These are phyloP conservation scores for Steatocranus sp. DNA, from an alignment of 2,797 vertebrate genomes.

Conservation along the genomic window DNA sequence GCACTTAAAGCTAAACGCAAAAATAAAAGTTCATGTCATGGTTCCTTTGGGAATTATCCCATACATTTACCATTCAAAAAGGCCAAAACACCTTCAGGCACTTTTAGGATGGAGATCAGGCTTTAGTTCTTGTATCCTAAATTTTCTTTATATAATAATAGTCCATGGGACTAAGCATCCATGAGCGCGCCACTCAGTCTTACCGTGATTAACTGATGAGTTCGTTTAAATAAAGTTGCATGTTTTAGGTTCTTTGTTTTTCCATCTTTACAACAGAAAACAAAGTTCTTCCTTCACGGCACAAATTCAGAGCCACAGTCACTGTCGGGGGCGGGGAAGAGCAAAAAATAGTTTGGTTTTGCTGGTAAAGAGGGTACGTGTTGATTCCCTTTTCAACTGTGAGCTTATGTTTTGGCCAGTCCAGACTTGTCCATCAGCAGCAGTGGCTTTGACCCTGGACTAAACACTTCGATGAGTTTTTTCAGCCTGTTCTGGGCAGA, in stretches of 20 bases:
- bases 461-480: slow-evolving; percentile 19
- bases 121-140: slow-evolving; percentile 54
- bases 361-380: slow-evolving; percentile 55
- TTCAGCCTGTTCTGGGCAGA: slow-evolving; percentile 10
- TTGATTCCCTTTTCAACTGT: slow-evolving; percentile 54
- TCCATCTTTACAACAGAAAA: slow-evolving; percentile 16
- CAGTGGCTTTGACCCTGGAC: slow-evolving; percentile 50
- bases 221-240: slow-evolving; percentile 45
- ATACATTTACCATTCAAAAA: slow-evolving; percentile 61
- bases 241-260: not conserved
- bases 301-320: slow-evolving; percentile 31
- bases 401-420: slow-evolving; percentile 53
- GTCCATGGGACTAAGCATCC: slow-evolving; percentile 80
- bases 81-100: slow-evolving; percentile 74
- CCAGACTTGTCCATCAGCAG: slow-evolving; percentile 61
- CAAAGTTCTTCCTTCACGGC: slow-evolving; percentile 24
- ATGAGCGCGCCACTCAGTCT: slow-evolving; percentile 42
- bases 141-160: slow-evolving; percentile 59
- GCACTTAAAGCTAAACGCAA: slow-evolving; percentile 55
- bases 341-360: slow-evolving; percentile 30
- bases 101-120: slow-evolving; percentile 72
- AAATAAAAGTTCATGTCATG: slow-evolving; percentile 36
- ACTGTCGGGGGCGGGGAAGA: not conserved
- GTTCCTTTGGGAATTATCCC: slow-evolving; percentile 58
- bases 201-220: slow-evolving; percentile 34